Percentiles rank a stretch among this genome's conserved stretches.
Evolutionary conservation across 2,888 invertebrate genomes (phyloP).

Genomic region (Eustalomyia histrio): DNA sequence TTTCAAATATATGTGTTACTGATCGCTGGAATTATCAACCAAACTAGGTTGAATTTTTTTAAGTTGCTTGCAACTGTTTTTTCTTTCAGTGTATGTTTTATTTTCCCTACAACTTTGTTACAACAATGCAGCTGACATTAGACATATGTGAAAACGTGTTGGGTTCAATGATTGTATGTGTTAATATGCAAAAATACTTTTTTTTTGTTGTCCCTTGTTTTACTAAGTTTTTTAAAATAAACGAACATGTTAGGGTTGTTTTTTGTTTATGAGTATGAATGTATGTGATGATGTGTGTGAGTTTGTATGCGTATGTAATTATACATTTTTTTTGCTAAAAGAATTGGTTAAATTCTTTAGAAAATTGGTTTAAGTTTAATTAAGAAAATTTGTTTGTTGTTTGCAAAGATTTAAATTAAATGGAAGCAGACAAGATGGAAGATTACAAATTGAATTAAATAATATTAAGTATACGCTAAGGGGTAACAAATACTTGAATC

Average conservation of each 20-base stretch:
- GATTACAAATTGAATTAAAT: too few species aligned
- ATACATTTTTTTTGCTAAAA: constrained; percentile 1
- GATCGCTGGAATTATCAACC: too few species aligned
- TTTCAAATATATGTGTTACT: too few species aligned
- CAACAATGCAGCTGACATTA: constrained; percentile 63
- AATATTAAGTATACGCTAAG: too few species aligned
- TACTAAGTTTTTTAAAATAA: not conserved
- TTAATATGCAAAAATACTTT: constrained; percentile 50
- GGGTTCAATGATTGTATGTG: constrained; percentile 53
- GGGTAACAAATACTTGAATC: too few species aligned
- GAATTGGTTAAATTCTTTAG: constrained; percentile 56
- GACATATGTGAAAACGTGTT: constrained; percentile 63
- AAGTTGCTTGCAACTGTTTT: too few species aligned
- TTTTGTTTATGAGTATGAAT: too few species aligned
- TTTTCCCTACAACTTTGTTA: constrained; percentile 46
- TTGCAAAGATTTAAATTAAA: constrained; percentile 35
- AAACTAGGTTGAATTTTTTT: too few species aligned
- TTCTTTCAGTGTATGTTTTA: constrained; percentile 10
- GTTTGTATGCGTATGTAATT: not conserved
- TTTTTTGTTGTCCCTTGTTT: not conserved
- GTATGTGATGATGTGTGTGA: not conserved
- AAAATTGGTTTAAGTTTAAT: constrained; percentile 60
- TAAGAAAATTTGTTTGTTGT: constrained; percentile 42
- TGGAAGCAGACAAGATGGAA: not conserved
- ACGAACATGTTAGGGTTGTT: not conserved